A percentile compares a stretch with the other conserved stretches of the same genome.
phyloP scores from a whole-genome alignment of 2,113 vertebrate genomes.

The Ophthalmotilapia sp. region DNA sequence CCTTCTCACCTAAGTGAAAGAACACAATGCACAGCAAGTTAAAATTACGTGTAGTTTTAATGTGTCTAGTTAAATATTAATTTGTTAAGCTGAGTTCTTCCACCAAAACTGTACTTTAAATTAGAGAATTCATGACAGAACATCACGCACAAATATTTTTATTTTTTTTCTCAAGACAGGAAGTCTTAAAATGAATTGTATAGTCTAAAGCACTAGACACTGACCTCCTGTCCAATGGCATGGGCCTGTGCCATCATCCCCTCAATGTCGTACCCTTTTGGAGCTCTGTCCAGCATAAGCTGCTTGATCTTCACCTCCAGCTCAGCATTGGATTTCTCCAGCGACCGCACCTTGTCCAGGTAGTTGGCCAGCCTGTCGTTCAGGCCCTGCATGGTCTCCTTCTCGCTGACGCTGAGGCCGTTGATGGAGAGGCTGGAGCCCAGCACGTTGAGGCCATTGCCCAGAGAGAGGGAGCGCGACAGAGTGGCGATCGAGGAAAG shows the following conservation, averaged over 20 bases:
- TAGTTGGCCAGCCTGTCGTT: slow-evolving; percentile 82
- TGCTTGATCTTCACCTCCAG: slow-evolving; percentile 80
- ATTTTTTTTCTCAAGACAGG: background rate
- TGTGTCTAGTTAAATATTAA: background rate
- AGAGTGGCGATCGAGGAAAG: slow-evolving; percentile 22
- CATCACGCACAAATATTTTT: background rate
- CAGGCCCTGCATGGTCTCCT: slow-evolving; percentile 88
- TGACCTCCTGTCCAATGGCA: slow-evolving; percentile 73
- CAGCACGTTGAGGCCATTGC: slow-evolving; percentile 69
- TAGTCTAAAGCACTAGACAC: background rate
- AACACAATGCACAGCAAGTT: background rate
- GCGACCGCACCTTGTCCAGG: slow-evolving; percentile 72
- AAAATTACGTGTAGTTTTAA: background rate
- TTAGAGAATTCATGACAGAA: background rate
- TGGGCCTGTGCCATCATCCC: slow-evolving; percentile 70
- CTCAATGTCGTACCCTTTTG: slow-evolving; percentile 59
- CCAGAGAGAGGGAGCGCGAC: slow-evolving; percentile 66
- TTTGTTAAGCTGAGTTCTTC: background rate
- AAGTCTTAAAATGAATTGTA: background rate
- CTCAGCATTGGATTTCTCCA: slow-evolving; percentile 75
- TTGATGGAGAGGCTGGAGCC: slow-evolving; percentile 54
- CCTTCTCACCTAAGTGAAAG: slow-evolving; percentile 66
- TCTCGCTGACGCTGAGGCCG: slow-evolving; percentile 65
- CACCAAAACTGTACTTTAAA: background rate
- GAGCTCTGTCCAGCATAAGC: slow-evolving; percentile 66